A percentile compares a stretch with the other conserved stretches of the same genome.
Conservation (phyloP, 2,113 vertebrate species). For the Alethe castanea region DNA sequence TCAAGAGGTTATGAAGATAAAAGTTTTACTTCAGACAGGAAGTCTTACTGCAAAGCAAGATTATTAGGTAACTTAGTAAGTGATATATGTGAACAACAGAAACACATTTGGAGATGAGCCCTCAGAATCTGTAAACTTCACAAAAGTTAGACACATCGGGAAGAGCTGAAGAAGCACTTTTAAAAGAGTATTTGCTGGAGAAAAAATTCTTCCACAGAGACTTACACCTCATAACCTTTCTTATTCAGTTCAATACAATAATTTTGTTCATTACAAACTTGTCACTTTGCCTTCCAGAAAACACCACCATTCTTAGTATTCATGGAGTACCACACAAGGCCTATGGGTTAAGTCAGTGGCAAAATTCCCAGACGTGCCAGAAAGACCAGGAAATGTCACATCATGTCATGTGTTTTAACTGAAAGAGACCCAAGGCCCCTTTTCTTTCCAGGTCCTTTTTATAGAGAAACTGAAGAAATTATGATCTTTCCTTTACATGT, state of each 20-base stretch:
- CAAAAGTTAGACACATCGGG: neutral
- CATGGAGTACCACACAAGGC: accelerated
- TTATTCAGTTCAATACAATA: neutral
- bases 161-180: neutral
- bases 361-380: neutral
- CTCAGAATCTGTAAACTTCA: neutral
- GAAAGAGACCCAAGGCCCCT: neutral
- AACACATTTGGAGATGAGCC: neutral
- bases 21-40: neutral
- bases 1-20: neutral
- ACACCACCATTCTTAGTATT: neutral
- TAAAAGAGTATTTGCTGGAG: neutral
- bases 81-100: neutral
- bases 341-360: neutral
- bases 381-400: neutral
- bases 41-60: neutral
- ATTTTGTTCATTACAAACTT: neutral
- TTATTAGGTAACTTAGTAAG: neutral
- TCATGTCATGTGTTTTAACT: neutral
- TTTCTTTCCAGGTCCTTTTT: neutral
- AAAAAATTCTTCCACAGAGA: neutral
- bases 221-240: neutral
- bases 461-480: neutral
- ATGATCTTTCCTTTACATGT: neutral
- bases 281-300: neutral